Evolutionary conservation across 2,113 vertebrate genomes (phyloP).

Genomic region (Furnarius figulus): DNA sequence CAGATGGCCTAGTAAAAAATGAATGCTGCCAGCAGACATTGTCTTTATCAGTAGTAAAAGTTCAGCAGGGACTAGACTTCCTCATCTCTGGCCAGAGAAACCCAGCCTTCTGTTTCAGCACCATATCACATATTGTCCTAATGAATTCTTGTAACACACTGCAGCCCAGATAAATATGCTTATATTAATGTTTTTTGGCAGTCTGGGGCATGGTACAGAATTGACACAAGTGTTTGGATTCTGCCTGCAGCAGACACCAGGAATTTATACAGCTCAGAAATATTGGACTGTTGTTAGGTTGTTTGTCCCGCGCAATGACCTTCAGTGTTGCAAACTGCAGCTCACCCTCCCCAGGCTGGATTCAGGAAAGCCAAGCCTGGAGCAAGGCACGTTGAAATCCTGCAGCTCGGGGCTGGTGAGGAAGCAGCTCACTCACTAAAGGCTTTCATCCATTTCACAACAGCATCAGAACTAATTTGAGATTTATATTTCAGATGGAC

Average conservation of each 20-base stretch:
- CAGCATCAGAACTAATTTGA: neutral
- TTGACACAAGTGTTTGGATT: constrained; percentile 59
- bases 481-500: neutral
- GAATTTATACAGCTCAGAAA: constrained; percentile 52
- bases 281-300: neutral
- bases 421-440: neutral
- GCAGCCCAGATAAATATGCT: constrained; percentile 73
- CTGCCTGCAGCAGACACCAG: constrained; percentile 34
- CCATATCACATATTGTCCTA: constrained; percentile 77
- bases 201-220: constrained; percentile 70
- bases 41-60: constrained; percentile 82
- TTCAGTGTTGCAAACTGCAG: neutral
- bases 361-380: neutral
- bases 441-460: neutral
- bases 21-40: constrained; percentile 78
- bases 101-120: constrained; percentile 80
- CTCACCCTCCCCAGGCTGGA: neutral
- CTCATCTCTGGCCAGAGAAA: constrained; percentile 71
- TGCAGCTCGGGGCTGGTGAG: neutral
- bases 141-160: constrained; percentile 74
- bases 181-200: constrained; percentile 69
- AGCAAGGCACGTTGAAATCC: neutral
- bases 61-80: constrained; percentile 79
- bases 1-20: constrained; percentile 86
- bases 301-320: constrained; percentile 1